Evolutionary conservation across 2,888 invertebrate genomes (phyloP), one percentile per base, ranked within the genome.

Genomic region (Leptopilina myrica): DNA sequence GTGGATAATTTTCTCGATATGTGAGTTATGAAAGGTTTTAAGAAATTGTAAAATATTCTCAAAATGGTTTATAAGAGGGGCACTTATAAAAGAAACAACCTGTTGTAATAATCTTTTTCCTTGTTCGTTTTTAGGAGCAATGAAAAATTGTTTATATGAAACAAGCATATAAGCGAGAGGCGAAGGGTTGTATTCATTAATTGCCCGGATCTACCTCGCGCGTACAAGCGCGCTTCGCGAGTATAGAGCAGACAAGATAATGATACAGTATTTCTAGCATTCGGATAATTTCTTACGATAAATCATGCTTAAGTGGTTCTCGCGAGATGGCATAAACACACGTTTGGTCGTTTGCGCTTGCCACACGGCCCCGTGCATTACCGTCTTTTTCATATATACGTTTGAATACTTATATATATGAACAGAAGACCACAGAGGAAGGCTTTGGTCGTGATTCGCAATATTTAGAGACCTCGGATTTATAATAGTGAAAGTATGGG

Each of bases 251-350:
- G 85, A 87, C 87, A 85, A 85, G 89, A 89, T 91, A 91, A 91
- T 91, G 88, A 91, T 89, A 91, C 88, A 87, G 90, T 90, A 88
- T 90, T 91, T 90, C 90, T 91, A 90, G 90, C 91, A 91, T 91
- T 91, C 89, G 87, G 90, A 91, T 90, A 90, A 91, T 91, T 90
- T 89, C 87, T 88, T 85, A 87, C 87, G 87, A 91, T 91, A 91
- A 91, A 91, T 91, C 91, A 91, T 82, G 83, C 82, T 86, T 89
- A 90, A 91, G 89, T 90, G 89, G 89, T 86, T 88, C 82, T 85
- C 87, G 83, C 83, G 84, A 85, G 90, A 89, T 89, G 88, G 87
- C 85, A 86, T 90, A 90, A 90, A 89, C 89, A 89, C 86, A 90
- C 88, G 89, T 87, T 89, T 84, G 84, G 79, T 81, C 84, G 76